Evolutionary conservation across 2,113 vertebrate species (phyloP).

Genomic region (Gnathonemus longibarbis): DNA sequence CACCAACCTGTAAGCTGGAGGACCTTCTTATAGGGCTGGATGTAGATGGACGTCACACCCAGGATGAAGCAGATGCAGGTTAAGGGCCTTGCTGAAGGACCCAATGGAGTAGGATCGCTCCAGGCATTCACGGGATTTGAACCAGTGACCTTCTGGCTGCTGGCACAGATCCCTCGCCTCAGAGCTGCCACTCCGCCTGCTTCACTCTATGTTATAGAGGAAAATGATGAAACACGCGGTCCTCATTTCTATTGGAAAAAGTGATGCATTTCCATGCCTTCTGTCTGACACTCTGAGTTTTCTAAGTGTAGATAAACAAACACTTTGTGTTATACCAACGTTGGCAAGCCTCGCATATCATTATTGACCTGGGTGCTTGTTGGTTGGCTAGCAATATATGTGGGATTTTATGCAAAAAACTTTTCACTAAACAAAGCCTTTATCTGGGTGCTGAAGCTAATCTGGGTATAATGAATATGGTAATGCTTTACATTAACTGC

Average conservation of each 20-base stretch:
- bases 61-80: too few relatives aligned
- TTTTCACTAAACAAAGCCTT: background rate
- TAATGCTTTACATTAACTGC: background rate
- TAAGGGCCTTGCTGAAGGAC: too few relatives aligned
- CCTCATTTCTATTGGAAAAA: background rate
- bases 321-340: background rate
- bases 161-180: too few relatives aligned
- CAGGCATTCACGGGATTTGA: too few relatives aligned
- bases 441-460: background rate
- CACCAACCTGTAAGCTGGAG: too few relatives aligned
- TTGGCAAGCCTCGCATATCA: background rate
- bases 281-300: background rate
- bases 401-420: background rate
- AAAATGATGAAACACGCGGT: background rate
- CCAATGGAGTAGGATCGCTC: too few relatives aligned
- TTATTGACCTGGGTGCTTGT: background rate
- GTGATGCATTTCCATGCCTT: background rate
- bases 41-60: too few relatives aligned
- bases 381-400: background rate
- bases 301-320: background rate
- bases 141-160: too few relatives aligned
- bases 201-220: too few relatives aligned
- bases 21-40: too few relatives aligned
- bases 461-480: background rate
- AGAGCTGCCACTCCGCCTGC: too few relatives aligned